Evolutionary conservation across 2,888 invertebrate species (phyloP), one percentile per base, ranked within the genome.

Genomic region (Steromphala cineraria): DNA sequence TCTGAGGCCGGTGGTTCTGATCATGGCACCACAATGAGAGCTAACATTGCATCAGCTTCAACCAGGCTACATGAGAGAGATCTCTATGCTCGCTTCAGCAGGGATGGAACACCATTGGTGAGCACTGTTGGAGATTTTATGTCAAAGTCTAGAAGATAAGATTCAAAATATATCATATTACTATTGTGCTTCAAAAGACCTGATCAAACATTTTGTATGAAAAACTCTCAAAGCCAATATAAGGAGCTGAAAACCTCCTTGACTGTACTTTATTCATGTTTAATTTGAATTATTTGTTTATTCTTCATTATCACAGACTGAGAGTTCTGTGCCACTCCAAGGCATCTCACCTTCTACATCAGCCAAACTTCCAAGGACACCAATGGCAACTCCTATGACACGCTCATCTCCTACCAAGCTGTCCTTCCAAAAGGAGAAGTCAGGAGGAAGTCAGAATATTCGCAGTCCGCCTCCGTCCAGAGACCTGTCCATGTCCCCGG

Each of bases 331-430:
- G 17, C 31, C 36, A 46, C 52, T 67, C 36, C 56, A 28, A 15
- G 56, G 24, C 28, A 46, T 24, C 52, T 81, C 89, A 7, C 89
- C 89, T 19, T 83, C 88, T 10, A 85, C 86, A 55, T 88, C 88
- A 55, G 87, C 89, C 7, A 80, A 87, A 19, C 87, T 89, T 3
- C 89, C 90, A 19, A 83, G 86, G 40, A 86, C 90, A 10, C 89
- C 90, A 0, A 87, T 87, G 15, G 86, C 88, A 19, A 90, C 89
- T 8, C 88, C 88, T 17, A 88, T 87, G 24, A 86, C 87, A 8
- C 82, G 83, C 46, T 77, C 78, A 53, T 87, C 87, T 0, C 87
- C 87, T 1, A 77, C 83, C 24, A 87, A 87, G 80, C 71, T 77
- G 21, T 78, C 82, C 8, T 78, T 77, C 56, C 62, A 24, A 24